phyloP scores from a whole-genome alignment of 2,113 vertebrate genomes.

The Pelvicachromis taeniatus region DNA sequence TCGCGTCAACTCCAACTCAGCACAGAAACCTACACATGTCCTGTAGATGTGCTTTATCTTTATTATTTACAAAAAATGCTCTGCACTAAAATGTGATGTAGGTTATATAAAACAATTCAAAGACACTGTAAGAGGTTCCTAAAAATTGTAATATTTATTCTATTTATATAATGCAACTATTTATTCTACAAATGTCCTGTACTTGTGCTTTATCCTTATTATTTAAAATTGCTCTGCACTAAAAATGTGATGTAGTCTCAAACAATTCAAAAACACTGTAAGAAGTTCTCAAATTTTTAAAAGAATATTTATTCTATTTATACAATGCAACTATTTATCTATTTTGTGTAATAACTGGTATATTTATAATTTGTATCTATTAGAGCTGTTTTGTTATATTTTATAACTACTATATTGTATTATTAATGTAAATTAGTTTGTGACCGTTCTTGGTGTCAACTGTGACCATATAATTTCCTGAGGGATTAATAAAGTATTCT shows the following conservation, averaged over 20 bases:
- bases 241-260: background rate
- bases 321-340: background rate
- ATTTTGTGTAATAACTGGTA: background rate
- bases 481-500: background rate
- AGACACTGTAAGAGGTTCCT: slow-evolving; percentile 34
- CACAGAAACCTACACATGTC: background rate
- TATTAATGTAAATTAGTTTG: background rate
- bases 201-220: background rate
- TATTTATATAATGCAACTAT: slow-evolving; percentile 5
- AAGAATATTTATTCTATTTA: slow-evolving; percentile 33
- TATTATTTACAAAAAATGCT: background rate
- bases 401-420: background rate
- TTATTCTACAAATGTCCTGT: background rate
- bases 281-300: slow-evolving; percentile 26
- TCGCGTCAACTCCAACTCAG: fast-evolving
- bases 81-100: slow-evolving; percentile 12
- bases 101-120: background rate
- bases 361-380: background rate
- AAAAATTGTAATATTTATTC: slow-evolving; percentile 19
- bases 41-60: background rate
- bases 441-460: background rate
- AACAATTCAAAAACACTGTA: slow-evolving; percentile 7
- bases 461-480: background rate
- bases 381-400: background rate
- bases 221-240: slow-evolving; percentile 1